phyloP scores from a whole-genome alignment of 2,888 invertebrate genomes.

The Nymphalis c-album region DNA sequence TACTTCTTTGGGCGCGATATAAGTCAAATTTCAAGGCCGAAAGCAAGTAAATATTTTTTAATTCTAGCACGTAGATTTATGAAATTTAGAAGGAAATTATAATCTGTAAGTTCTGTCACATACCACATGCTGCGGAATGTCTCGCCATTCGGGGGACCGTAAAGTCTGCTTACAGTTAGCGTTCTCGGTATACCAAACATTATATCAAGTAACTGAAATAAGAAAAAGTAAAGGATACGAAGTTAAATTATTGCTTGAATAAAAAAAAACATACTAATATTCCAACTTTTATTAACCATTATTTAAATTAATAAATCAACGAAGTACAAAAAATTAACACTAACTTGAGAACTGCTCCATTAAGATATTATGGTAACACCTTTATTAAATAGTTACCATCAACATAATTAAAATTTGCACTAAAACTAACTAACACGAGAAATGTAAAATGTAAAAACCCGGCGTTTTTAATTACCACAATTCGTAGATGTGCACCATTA shows the following conservation, averaged over 20 bases:
- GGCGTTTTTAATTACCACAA: constrained; percentile 8
- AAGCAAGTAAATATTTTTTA: neutral
- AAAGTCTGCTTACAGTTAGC: constrained; percentile 4
- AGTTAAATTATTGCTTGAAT: neutral
- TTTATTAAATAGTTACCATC: constrained; percentile 7
- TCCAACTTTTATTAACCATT: no score
- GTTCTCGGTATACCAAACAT: neutral
- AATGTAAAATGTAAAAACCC: neutral
- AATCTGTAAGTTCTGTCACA: neutral
- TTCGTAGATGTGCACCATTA: constrained; percentile 1
- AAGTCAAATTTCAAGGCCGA: no score
- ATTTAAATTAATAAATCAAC: neutral
- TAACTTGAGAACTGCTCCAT: neutral
- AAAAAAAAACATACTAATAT: no score
- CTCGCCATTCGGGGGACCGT: neutral
- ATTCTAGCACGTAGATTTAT: neutral
- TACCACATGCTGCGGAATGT: neutral
- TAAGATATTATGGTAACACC: neutral
- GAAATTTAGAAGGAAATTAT: neutral
- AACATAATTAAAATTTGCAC: constrained; percentile 6
- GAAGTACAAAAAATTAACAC: neutral
- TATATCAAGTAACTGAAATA: neutral
- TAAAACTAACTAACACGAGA: neutral
- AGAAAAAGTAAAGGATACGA: neutral
- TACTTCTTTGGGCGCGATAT: no score